These are phyloP conservation scores for Cephus sareptanus DNA, from an alignment of 2,888 invertebrate species.

Conservation along the genomic window DNA sequence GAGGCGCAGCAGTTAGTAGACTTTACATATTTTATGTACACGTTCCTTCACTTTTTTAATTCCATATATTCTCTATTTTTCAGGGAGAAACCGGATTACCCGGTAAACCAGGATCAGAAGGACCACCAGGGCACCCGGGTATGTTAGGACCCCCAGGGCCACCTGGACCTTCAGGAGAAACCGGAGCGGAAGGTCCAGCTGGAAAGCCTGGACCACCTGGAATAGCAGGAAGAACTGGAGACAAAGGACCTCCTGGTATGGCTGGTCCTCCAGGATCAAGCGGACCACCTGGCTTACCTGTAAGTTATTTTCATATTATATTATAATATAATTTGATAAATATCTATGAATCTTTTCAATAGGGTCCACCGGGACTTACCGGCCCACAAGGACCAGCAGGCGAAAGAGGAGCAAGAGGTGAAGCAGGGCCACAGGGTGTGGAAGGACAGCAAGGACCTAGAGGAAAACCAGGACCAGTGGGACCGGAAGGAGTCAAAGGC, in stretches of 20 bases:
- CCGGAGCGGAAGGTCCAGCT: conserved; percentile 72
- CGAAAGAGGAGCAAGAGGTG: conserved; percentile 78
- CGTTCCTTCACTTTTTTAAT: not conserved
- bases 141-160: conserved; percentile 76
- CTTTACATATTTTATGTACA: not conserved
- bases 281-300: conserved; percentile 78
- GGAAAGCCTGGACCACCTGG: conserved; percentile 81
- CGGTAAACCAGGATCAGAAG: conserved; percentile 80
- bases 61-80: conserved; percentile 9
- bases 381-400: conserved; percentile 79
- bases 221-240: conserved; percentile 78
- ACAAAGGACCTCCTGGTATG: conserved; percentile 79
- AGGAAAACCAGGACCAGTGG: conserved; percentile 82
- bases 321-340: not conserved
- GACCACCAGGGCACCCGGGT: conserved; percentile 77
- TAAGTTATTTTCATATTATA: conserved; percentile 55
- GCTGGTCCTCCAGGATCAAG: conserved; percentile 74
- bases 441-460: conserved; percentile 82
- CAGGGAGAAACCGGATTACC: conserved; percentile 79
- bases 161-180: conserved; percentile 74
- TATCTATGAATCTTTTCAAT: conserved; percentile 16
- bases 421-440: conserved; percentile 79
- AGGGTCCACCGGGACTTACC: conserved; percentile 76
- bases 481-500: conserved; percentile 79
- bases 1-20: conserved; percentile 72